Evolutionary conservation across 1,140 invertebrate genomes (phyloP).

Genomic region (Belonocnema kinseyi): DNA sequence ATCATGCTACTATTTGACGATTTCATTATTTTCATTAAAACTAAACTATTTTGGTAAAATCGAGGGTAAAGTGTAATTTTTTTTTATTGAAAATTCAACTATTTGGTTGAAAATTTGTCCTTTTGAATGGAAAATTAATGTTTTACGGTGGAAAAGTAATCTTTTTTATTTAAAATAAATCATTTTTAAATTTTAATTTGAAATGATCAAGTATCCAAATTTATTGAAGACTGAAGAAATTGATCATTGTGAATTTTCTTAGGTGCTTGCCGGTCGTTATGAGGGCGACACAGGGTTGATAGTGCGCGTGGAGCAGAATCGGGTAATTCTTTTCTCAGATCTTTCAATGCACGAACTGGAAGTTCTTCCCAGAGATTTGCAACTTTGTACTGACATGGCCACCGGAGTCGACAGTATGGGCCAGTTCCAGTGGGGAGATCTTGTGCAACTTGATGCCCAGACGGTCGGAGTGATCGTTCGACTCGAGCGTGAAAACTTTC

Average conservation of each 20-base stretch:
- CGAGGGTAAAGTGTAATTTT: no score
- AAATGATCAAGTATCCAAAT: no score
- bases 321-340: constrained; percentile 96
- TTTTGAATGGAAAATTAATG: no score
- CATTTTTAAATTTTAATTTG: no score
- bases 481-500: constrained; percentile 97
- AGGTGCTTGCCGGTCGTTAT: constrained; percentile 84
- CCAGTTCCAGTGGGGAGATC: constrained; percentile 99
- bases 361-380: constrained; percentile 91
- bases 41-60: no score
- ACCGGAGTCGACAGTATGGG: constrained; percentile 98
- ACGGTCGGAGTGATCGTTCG: constrained; percentile 98
- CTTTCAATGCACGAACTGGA: constrained; percentile 97
- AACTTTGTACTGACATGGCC: constrained; percentile 97
- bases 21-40: no score
- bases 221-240: no score
- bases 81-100: no score
- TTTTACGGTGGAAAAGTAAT: no score
- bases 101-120: no score
- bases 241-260: neutral
- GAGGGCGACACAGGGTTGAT: constrained; percentile 98
- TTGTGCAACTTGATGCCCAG: constrained; percentile 95
- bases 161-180: no score
- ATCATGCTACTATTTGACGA: no score
- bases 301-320: constrained; percentile 94